Evolutionary conservation across 2,888 invertebrate genomes (phyloP), one percentile per base, ranked within the genome.

Genomic region (Alentia gelatinosa): DNA sequence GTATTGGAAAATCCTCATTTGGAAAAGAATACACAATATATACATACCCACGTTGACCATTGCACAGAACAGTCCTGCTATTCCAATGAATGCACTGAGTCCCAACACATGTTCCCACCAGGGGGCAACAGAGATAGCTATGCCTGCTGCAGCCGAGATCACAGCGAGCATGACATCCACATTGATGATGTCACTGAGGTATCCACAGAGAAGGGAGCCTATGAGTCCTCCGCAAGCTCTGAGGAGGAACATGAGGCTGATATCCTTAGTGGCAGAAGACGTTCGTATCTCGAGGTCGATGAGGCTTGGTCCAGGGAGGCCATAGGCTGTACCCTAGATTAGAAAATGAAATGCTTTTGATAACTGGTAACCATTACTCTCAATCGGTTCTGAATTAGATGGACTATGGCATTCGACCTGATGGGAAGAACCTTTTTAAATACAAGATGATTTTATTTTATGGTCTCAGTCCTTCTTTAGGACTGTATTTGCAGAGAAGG

Each of bases 221-320:
- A 50, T 30, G 3, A 86, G 86, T 12, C 47, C 86, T 23, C 86
- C 86, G 15, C 12, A 23, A 0, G 86, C 86, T 30, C 86, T 23
- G 30, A 86, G 47, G 86, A 35, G 15, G 86, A 86, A 86, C 86
- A 86, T 42, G 35, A 86, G 50, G 86, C 47, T 19, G 0, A 86
- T 4, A 15, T 86, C 86, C 30, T 47, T 40, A 7, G 47, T 86
- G 26, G 86, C 1, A 0, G 86, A 23, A 0, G 47, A 42, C 1
- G 86, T 86, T 15, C 86, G 42, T n/a, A 86, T 86, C 30, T 86
- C 86, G n/a, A 86, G 86, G 86, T 86, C 86, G 12, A 86, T 86
- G 26, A 86, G 86, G 35, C 86, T 86, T 4, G 86, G 86, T 7
- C 86, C 86, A 5, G 47, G 47, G 7, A 26, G 30, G 7, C 1